These are phyloP conservation scores for Drosophila trichaetosa DNA, from an alignment of 2,888 invertebrate species.

Conservation along the genomic window DNA sequence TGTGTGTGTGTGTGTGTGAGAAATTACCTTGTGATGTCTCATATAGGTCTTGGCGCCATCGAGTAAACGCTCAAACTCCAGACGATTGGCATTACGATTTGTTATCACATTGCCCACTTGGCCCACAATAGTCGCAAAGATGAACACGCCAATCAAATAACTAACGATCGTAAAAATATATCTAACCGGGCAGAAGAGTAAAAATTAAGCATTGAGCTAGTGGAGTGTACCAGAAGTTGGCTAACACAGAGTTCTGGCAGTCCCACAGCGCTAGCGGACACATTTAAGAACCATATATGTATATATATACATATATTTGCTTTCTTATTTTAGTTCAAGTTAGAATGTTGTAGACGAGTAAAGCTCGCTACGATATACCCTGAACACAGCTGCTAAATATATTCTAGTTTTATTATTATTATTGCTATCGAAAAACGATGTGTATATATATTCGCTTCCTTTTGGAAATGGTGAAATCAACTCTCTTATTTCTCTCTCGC, in stretches of 20 bases:
- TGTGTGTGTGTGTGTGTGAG: no score
- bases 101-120: constrained; percentile 99
- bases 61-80: constrained; percentile 96
- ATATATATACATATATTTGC: neutral
- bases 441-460: neutral
- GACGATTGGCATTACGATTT: constrained; percentile 97
- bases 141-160: constrained; percentile 98
- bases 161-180: constrained; percentile 98
- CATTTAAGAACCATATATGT: neutral
- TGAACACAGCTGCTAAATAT: neutral
- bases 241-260: neutral
- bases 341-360: neutral
- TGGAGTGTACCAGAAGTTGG: neutral
- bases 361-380: neutral
- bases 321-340: neutral
- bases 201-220: neutral
- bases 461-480: neutral
- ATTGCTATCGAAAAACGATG: neutral
- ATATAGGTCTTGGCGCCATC: constrained; percentile 99
- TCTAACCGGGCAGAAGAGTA: constrained; percentile 85
- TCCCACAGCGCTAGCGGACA: neutral
- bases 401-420: neutral
- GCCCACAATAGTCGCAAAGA: constrained; percentile 98
- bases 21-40: constrained; percentile 94
- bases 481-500: neutral